phyloP scores from a whole-genome alignment of 2,797 vertebrate species.

The Pantherophis alleghaniensis region DNA sequence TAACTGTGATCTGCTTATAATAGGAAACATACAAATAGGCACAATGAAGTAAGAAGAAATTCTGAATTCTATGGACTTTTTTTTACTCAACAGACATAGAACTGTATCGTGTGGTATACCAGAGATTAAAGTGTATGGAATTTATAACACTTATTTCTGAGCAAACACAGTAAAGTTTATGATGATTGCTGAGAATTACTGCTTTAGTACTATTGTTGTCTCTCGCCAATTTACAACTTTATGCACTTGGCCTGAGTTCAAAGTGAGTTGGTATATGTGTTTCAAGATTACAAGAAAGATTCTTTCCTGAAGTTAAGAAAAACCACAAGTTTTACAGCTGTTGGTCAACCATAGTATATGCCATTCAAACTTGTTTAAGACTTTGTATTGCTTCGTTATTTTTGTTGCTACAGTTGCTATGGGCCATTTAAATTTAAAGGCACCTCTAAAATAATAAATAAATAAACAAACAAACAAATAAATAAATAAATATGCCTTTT shows the following conservation, averaged over 20 bases:
- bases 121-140: not conserved
- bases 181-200: not conserved
- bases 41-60: not conserved
- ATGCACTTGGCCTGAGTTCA: not conserved
- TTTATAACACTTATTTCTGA: not conserved
- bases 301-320: not conserved
- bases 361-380: not conserved
- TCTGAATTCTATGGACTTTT: not conserved
- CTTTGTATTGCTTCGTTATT: not conserved
- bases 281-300: not conserved
- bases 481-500: not conserved
- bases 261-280: not conserved
- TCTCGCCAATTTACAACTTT: not conserved
- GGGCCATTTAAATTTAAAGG: not conserved
- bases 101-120: not conserved
- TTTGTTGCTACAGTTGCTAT: not conserved
- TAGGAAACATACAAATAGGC: not conserved
- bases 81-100: not conserved
- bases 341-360: not conserved
- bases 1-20: not conserved
- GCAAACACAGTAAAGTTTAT: not conserved
- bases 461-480: no score
- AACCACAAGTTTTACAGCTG: not conserved
- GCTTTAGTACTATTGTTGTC: not conserved
- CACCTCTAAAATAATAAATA: not conserved